These are phyloP conservation scores for Zaprionus bogoriensis DNA, from an alignment of 2,888 invertebrate species.

Conservation along the genomic window DNA sequence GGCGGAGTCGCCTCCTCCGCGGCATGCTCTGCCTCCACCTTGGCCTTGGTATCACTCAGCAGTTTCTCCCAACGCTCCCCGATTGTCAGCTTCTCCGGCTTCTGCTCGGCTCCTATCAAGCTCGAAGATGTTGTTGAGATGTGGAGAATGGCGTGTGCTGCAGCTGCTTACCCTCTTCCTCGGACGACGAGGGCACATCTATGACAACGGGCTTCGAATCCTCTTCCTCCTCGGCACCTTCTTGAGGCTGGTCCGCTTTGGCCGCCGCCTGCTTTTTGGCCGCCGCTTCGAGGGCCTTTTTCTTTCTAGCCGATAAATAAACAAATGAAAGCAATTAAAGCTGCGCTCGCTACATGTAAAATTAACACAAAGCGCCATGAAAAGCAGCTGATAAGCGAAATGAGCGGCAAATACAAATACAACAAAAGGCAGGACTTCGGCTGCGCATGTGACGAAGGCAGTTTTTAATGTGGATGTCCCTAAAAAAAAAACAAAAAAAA, in stretches of 20 bases:
- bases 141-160: neutral
- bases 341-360: conserved; percentile 55
- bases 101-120: conserved; percentile 36
- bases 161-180: conserved; percentile 58
- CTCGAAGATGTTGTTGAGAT: neutral
- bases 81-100: conserved; percentile 83
- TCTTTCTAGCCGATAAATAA: conserved; percentile 52
- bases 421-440: conserved; percentile 42
- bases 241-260: too few relatives aligned
- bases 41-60: conserved; percentile 84
- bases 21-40: conserved; percentile 81
- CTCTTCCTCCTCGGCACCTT: conserved; percentile 45
- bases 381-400: conserved; percentile 79
- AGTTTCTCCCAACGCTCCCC: conserved; percentile 85
- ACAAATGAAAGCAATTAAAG: conserved; percentile 65
- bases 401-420: conserved; percentile 65
- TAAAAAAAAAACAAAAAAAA: conserved; percentile 21
- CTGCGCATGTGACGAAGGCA: conserved; percentile 50
- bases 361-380: conserved; percentile 80
- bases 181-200: conserved; percentile 59
- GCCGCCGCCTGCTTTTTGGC: conserved; percentile 44
- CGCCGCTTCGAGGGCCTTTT: conserved; percentile 53
- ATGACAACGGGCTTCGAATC: conserved; percentile 17
- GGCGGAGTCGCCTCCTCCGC: conserved; percentile 69
- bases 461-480: conserved; percentile 65